phyloP scores from a whole-genome alignment of 2,888 invertebrate genomes.

The Leucophenga maculata region DNA sequence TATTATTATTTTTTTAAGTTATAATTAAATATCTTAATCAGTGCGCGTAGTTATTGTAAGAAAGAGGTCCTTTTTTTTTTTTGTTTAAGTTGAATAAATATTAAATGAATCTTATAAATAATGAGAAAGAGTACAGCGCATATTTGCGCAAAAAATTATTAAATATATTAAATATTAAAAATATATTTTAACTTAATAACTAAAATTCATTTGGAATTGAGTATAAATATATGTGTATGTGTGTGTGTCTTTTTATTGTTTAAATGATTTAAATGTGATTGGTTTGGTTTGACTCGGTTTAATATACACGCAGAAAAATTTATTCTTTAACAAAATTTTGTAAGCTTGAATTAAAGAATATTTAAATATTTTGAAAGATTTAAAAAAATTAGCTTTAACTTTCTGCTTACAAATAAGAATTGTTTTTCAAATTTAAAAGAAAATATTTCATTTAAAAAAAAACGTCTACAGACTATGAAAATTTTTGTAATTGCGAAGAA shows the following conservation, averaged over 20 bases:
- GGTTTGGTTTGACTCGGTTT: background rate
- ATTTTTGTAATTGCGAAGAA: too few relatives aligned
- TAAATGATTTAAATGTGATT: slow-evolving; percentile 24
- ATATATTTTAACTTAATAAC: background rate
- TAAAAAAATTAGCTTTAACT: too few relatives aligned
- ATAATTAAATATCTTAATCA: background rate
- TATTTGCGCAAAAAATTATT: too few relatives aligned
- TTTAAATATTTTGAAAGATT: too few relatives aligned
- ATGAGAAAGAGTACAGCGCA: background rate
- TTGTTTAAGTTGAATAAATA: slow-evolving; percentile 18
- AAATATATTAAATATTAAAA: background rate
- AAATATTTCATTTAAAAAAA: too few relatives aligned
- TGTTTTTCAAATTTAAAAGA: too few relatives aligned
- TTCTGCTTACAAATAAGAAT: too few relatives aligned
- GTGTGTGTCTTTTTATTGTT: slow-evolving; percentile 27
- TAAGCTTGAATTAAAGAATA: background rate
- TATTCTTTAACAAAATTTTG: background rate
- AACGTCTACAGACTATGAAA: too few relatives aligned
- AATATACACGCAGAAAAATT: background rate
- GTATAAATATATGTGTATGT: slow-evolving; percentile 6
- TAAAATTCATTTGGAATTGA: slow-evolving; percentile 26
- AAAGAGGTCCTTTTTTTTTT: too few relatives aligned
- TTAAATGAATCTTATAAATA: slow-evolving; percentile 5
- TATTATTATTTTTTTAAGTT: too few relatives aligned
- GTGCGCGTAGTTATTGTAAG: background rate